Percentiles rank a stretch among this genome's conserved stretches.
These are phyloP conservation scores for Brachyrhaphis roseni DNA, from an alignment of 2,797 vertebrate species.

Conservation along the genomic window DNA sequence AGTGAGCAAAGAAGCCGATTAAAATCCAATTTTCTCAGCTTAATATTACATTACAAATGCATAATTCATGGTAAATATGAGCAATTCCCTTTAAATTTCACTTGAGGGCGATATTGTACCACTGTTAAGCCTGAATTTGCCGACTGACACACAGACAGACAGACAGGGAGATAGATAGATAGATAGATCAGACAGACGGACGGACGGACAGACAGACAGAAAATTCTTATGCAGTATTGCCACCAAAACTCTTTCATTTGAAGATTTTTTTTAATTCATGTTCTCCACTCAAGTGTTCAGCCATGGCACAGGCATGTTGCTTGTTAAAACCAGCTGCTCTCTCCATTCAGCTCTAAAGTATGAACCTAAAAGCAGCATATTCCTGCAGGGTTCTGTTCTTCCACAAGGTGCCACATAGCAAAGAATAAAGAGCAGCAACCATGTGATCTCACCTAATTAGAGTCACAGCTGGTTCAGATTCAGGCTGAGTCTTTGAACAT, in stretches of 20 bases:
- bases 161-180: background rate
- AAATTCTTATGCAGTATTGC: background rate
- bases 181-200: background rate
- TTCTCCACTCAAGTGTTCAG: slow-evolving; percentile 60
- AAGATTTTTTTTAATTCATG: slow-evolving; percentile 3
- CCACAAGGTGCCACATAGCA: slow-evolving; percentile 9
- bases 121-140: background rate
- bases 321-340: slow-evolving; percentile 53
- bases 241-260: background rate
- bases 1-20: background rate
- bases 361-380: slow-evolving; percentile 25
- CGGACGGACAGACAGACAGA: background rate
- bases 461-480: background rate
- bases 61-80: background rate
- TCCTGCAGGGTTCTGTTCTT: slow-evolving; percentile 14
- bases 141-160: background rate
- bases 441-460: slow-evolving; percentile 1
- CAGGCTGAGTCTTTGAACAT: background rate
- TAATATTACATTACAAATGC: background rate
- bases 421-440: slow-evolving; percentile 2
- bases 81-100: slow-evolving; percentile 20
- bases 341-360: slow-evolving; percentile 32
- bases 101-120: slow-evolving; percentile 52
- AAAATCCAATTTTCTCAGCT: background rate
- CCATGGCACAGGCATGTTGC: slow-evolving; percentile 63